Conservation (phyloP, 2,888 invertebrate genomes). For the Callyntrura guangdongensis region DNA sequence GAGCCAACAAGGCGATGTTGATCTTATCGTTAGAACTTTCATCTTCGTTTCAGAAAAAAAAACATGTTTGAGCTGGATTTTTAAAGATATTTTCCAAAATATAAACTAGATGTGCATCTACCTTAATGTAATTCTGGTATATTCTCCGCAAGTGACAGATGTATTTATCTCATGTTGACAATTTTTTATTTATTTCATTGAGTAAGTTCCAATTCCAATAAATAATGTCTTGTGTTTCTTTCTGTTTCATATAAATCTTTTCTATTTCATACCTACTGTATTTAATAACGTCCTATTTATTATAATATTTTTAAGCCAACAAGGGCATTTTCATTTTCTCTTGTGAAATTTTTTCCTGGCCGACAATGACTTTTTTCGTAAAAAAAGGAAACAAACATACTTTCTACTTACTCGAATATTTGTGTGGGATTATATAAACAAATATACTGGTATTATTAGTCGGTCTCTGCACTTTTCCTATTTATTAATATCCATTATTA, state of each 20-base stretch:
- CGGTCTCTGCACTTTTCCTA: background rate
- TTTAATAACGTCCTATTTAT: background rate
- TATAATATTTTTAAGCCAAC: slow-evolving; percentile 17
- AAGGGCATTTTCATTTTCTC: background rate
- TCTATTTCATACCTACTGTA: no score
- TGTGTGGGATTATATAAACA: slow-evolving; percentile 6
- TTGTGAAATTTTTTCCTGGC: background rate
- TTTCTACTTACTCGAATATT: background rate
- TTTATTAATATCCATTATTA: slow-evolving; percentile 22
- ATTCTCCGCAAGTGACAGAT: slow-evolving; percentile 54
- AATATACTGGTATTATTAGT: slow-evolving; percentile 39
- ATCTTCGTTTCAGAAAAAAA: background rate
- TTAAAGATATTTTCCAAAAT: background rate
- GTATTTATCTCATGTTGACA: slow-evolving; percentile 69
- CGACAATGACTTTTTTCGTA: background rate
- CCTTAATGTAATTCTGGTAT: background rate
- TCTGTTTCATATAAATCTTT: no score
- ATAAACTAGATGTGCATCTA: background rate
- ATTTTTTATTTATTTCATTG: slow-evolving; percentile 85
- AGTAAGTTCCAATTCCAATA: slow-evolving; percentile 88
- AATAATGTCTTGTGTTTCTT: no score
- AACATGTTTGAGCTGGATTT: background rate
- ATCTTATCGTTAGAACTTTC: background rate
- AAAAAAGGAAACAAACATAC: background rate
- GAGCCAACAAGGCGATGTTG: background rate